Evolutionary conservation across 2,113 vertebrate species (phyloP), one percentile per base, ranked within the genome.

Genomic region (Paralichthys olivaceus): DNA sequence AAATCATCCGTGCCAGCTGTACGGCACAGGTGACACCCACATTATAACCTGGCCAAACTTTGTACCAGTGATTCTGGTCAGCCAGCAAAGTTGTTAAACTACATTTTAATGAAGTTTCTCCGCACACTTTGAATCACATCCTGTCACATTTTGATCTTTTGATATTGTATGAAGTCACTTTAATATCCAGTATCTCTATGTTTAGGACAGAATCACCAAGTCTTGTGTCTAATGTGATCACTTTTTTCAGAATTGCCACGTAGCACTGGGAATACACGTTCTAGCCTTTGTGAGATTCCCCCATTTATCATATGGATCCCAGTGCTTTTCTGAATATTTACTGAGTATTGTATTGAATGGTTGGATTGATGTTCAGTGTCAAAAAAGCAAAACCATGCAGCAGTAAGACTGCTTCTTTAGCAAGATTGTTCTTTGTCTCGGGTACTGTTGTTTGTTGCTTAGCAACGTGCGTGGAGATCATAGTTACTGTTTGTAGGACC

Each of bases 291-390:
- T 75, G 51, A 75, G 72, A 83, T 65, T 63, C 54, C 62, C 47
- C 47, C 22, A 14, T 72, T 72, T 12, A 69, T 72, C 57, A 28
- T 15, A 69, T 28, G 51, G 74, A 74, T 70, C 84, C 62, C 75
- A 81, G 85, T 86, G 78, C 73, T 85, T 79, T 87, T 83, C 79
- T 81, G 58, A 81, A 91, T 91, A 91, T 91, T 90, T 90, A 92
- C 74, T 81, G 80, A 84, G 81, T 91, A 90, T 91, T 91, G 91
- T 91, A 89, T 88, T 83, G 81, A 91, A 71, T 92, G 82, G 82
- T 88, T 84, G 75, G 78, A 73, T 92, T 75, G 86, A 87, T 92
- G 89, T 93, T 92, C 61, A 67, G 75, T 92, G 87, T 93, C 77
- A 74, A 84, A 85, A 81, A 83, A 84, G 53, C 59, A 51, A 77